These are phyloP conservation scores for Zeugodacus cucurbitae DNA, from an alignment of 1,140 invertebrate genomes.

Conservation along the genomic window DNA sequence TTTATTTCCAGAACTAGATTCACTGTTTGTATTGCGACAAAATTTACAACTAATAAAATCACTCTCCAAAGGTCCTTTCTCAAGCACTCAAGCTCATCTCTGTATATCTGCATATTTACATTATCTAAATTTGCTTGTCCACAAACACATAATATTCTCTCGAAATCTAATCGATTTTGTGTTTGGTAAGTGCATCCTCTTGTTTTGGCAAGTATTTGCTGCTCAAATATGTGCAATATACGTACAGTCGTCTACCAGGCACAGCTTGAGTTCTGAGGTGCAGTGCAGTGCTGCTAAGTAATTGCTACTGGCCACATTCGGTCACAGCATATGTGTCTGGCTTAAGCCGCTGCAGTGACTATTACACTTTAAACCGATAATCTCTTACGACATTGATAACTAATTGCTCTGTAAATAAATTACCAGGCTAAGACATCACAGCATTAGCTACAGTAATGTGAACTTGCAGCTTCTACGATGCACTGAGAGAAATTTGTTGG, in stretches of 20 bases:
- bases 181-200: not conserved
- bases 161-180: not conserved
- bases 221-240: not conserved
- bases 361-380: constrained; percentile 56
- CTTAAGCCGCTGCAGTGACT: not conserved
- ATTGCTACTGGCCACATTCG: not conserved
- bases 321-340: not conserved
- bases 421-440: constrained; percentile 50
- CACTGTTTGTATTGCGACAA: too few relatives aligned
- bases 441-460: not conserved
- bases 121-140: too few relatives aligned
- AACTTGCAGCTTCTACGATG: not conserved
- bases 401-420: constrained; percentile 66
- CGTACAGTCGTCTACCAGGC: not conserved
- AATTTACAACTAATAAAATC: too few relatives aligned
- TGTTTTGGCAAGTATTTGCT: not conserved
- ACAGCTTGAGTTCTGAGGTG: not conserved
- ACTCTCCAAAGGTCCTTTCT: too few relatives aligned
- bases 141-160: not conserved
- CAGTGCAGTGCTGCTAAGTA: not conserved
- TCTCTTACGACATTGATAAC: constrained; percentile 62
- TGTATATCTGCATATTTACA: too few relatives aligned
- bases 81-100: too few relatives aligned
- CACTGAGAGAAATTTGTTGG: not conserved
- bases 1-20: too few relatives aligned